Base-by-base conservation (phyloP, 2,888 invertebrate species). In the Priocnemis perturbator region DNA sequence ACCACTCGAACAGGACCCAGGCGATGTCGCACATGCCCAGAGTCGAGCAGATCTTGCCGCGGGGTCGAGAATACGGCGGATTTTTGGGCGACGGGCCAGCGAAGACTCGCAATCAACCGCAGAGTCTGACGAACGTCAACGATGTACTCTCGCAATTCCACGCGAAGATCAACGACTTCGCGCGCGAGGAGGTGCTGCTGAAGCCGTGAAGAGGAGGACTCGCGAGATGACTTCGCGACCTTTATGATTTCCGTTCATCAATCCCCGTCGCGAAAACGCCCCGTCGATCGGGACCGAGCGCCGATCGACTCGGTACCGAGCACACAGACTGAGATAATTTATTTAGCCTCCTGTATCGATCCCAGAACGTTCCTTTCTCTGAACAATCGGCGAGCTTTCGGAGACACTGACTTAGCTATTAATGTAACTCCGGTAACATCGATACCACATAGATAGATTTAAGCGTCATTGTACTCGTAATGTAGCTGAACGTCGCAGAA, bases 141-240 rank as follows among this genome's bases (percentile, higher is more conserved):
- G 73, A 72, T 2, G 69, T 71, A 19, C 60, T 82, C 2, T 73
- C 81, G 19, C 81, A 84, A 37, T 78, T 81, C 47, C 78, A 79
- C 44, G 72, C 74, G 26, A 79, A 78, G 48, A 76, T 86, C 60
- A 85, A 82, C 57, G 83, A 85, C 58, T 67, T 86, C 15, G 79
- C 85, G 19, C 80, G 80, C 53, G 87, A 86, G 64, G 86, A 87
- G 73, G 69, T 87, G 61, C 75, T 87, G 44, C 67, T 86, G 0
- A 87, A 86, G 65, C 79, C 81, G 23, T 87, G 67, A 86, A n/a
- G n/a, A n/a, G n/a, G 37, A 37, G 37, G 11, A 37, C 37, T 37
- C 37, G 37, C 37, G 37, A 26, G 70, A 66, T 37, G n/a, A 21
- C 14, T 5, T 21, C 14, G 37, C 11, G 37, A 37, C 37, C 11